Conservation (phyloP, 2,113 vertebrate species). For the Ammodytes dubius region DNA sequence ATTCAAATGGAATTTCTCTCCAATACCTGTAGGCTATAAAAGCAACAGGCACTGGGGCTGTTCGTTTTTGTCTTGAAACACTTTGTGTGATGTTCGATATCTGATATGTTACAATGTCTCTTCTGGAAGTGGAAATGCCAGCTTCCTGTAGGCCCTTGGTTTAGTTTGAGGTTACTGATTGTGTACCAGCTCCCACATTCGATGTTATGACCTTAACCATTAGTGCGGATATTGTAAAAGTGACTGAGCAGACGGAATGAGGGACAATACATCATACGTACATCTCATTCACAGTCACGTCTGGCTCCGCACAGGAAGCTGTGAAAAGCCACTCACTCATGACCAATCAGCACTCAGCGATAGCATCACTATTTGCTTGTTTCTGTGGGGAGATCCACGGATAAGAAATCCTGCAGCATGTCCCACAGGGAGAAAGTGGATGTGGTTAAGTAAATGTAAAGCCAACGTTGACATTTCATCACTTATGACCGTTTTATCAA, state of each 20-base stretch:
- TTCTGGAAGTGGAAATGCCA: conserved; percentile 22
- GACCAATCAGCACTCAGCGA: conserved; percentile 29
- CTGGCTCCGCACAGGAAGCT: conserved; percentile 45
- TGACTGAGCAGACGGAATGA: not conserved
- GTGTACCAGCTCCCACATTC: conserved; percentile 5
- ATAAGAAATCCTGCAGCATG: conserved; percentile 16
- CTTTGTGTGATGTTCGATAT: conserved; percentile 21
- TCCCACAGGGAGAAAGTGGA: conserved; percentile 33
- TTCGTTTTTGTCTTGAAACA: conserved; percentile 20
- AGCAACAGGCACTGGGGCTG: conserved; percentile 24
- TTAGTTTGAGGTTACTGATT: not conserved
- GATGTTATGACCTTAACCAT: not conserved
- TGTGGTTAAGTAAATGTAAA: conserved; percentile 17
- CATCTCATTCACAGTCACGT: conserved; percentile 18
- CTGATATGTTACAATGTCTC: conserved; percentile 17
- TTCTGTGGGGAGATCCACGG: not conserved
- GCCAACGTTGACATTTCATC: conserved; percentile 44
- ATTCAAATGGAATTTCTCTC: conserved; percentile 42
- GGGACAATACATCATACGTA: conserved; percentile 4
- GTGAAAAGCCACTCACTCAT: conserved; percentile 42
- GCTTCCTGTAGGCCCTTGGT: conserved; percentile 18
- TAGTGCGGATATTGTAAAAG: conserved; percentile 2
- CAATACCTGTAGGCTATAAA: conserved; percentile 27
- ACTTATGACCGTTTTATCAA: conserved; percentile 41
- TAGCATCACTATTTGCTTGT: conserved; percentile 28